A percentile compares a stretch with the other conserved stretches of the same genome.
phyloP scores from a whole-genome alignment of 53 echinoderm and acorn worm genomes.

The Henricia sp. region DNA sequence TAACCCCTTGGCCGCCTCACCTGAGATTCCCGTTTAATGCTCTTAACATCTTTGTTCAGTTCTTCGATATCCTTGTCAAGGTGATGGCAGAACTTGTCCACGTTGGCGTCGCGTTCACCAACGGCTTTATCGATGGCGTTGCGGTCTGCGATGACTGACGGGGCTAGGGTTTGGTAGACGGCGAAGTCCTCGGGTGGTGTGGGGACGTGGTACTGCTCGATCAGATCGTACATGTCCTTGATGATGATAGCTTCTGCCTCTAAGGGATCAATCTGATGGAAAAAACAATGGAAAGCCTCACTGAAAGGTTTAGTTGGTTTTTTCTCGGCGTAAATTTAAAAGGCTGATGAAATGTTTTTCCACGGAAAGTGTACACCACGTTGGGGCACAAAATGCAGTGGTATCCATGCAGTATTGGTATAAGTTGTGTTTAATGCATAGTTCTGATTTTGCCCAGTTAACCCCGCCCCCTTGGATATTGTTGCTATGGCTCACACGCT shows the following conservation, averaged over 20 bases:
- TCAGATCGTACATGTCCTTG: slow-evolving; percentile 98
- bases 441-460: too few species aligned
- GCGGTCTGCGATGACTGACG: slow-evolving; percentile 88
- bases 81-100: slow-evolving; percentile 98
- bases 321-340: too few species aligned
- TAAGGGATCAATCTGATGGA: slow-evolving; percentile 82
- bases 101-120: slow-evolving; percentile 94
- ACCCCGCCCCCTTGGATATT: too few species aligned
- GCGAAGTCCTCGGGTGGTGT: slow-evolving; percentile 99
- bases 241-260: slow-evolving; percentile 88
- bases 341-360: too few species aligned
- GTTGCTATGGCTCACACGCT: too few species aligned
- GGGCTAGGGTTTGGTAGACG: slow-evolving; percentile 93
- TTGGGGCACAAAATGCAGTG: too few species aligned
- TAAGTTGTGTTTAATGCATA: too few species aligned
- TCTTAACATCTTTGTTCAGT: slow-evolving; percentile 92
- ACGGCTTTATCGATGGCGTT: slow-evolving; percentile 97
- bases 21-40: slow-evolving; percentile 98
- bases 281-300: slow-evolving; percentile 5
- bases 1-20: too few species aligned
- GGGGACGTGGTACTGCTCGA: slow-evolving; percentile 92
- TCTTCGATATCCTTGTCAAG: slow-evolving; percentile 96
- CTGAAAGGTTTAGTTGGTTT: too few species aligned
- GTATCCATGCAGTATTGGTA: too few species aligned
- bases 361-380: too few species aligned